Base-by-base conservation (phyloP, 2,113 vertebrate genomes). In the Merops nubicus region DNA sequence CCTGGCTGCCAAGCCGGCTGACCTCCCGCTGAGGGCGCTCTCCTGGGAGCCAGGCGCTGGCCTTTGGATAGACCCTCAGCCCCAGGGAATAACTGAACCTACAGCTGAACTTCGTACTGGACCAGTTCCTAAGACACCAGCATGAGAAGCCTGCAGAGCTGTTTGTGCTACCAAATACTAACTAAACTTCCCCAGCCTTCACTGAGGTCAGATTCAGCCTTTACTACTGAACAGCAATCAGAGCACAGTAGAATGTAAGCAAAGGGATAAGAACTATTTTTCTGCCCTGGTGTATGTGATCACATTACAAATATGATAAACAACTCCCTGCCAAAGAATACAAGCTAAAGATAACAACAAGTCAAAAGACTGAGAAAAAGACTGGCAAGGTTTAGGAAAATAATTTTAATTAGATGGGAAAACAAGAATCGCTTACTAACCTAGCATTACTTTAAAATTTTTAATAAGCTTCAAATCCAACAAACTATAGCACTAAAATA, bases 251-350 rank as follows among this genome's bases (percentile, higher is more conserved):
- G 70, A 85, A 79, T 38, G 45, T 76, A 95, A 94, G 54, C 91
- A 82, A 88, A 90, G 70, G 70, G 90, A 81, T 95, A 83, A 79
- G 33, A 76, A 80, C 18, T 94, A 28, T 96, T 97, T 93, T 97
- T 95, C 78, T 96, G 70, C 88, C 88, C 89, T 80, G 50, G 70
- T 91, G 45, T 73, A 78, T 20, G 47, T 28, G 83, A 93, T 96
- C 86, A 87, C 42, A 85, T 96, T 91, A 85, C 93, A 95, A 92
- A 54, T 50, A 89, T 20, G 70, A 94, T 40, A 94, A 94, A 77
- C 70, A 90, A 70, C 67, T 95, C 51, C 63, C 59, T 90, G 91
- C 96, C 96, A 96, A 94, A 62, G 38, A 91, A 89, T 23, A 84
- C 78, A 94, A 91, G 42, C 47, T 51, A 93, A 38, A 95, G 77